Base-by-base conservation (phyloP, 2,888 invertebrate genomes). In the Apoderus coryli region DNA sequence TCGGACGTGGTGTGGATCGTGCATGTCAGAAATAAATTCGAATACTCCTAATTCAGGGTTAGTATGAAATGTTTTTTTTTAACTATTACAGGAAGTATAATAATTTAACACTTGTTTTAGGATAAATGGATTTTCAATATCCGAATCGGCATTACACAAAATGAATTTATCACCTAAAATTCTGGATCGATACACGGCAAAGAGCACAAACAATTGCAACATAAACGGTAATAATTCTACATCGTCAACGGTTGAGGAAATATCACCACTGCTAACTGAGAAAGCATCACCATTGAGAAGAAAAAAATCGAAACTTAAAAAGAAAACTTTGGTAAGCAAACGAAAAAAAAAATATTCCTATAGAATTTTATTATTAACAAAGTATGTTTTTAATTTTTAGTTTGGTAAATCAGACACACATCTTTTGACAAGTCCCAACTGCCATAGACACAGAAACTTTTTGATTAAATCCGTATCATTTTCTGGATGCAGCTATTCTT, bases 91-190 rank as follows among this genome's bases (percentile, higher is more conserved):
- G n/a, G n/a, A n/a, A n/a, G n/a, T n/a, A n/a, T n/a, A n/a, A n/a
- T n/a, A n/a, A n/a, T n/a, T n/a, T n/a, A n/a, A n/a, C 16, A 11
- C 27, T 11, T 31, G 24, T 34, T 40, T 36, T 32, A 47, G 47
- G 15, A 45, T 46, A 16, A 46, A 47, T 32, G 45, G 37, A 31
- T 79, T 84, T 60, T 88, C 86, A 3, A 85, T 81, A 41, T 89
- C 89, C 3, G 89, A 90, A 59, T 85, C 86, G 2, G 88, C 88
- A 12, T 60, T 89, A 38, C 76, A 89, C 57, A 75, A 76, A 29
- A 61, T 86, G 30, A 52, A 60, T 16, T 45, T 61, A 9, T 53
- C 59, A 4, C 57, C 63, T 16, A 50, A 50, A 44, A 44, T 43
- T 33, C 42, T 46, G 32, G 48, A 50, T 39, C 42, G 49, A 31